Conservation (phyloP, 2,888 invertebrate genomes). For the Xestia ashworthii region DNA sequence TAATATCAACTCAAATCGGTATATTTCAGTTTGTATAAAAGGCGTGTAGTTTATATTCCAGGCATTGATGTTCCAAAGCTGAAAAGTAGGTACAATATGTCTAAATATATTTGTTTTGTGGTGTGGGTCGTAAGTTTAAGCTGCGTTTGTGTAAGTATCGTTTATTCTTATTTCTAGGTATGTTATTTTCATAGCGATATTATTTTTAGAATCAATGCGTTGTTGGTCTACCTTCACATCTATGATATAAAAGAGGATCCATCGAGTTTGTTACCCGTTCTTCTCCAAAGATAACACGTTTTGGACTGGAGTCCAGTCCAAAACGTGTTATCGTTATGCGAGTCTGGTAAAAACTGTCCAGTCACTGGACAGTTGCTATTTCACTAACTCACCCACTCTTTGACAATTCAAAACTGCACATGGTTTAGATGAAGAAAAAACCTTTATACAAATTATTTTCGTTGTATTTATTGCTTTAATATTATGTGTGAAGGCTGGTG, state of each 20-base stretch:
- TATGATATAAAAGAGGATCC: neutral
- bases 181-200: neutral
- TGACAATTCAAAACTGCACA: neutral
- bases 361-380: neutral
- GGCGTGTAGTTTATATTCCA: neutral
- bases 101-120: neutral
- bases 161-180: neutral
- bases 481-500: neutral
- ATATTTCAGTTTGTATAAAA: constrained; percentile 11
- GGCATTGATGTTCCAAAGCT: neutral
- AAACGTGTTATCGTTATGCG: too few relatives aligned
- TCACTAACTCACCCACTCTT: neutral
- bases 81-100: constrained; percentile 11
- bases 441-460: neutral
- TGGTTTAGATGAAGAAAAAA: neutral
- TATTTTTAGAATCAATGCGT: neutral
- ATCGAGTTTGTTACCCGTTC: neutral
- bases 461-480: neutral
- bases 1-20: neutral
- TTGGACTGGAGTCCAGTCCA: too few relatives aligned
- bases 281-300: neutral
- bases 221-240: neutral
- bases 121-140: neutral
- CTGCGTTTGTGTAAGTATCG: constrained; percentile 1
- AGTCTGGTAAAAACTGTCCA: too few relatives aligned